Conservation (phyloP, 2,797 vertebrate species). For the Pterois miles region DNA sequence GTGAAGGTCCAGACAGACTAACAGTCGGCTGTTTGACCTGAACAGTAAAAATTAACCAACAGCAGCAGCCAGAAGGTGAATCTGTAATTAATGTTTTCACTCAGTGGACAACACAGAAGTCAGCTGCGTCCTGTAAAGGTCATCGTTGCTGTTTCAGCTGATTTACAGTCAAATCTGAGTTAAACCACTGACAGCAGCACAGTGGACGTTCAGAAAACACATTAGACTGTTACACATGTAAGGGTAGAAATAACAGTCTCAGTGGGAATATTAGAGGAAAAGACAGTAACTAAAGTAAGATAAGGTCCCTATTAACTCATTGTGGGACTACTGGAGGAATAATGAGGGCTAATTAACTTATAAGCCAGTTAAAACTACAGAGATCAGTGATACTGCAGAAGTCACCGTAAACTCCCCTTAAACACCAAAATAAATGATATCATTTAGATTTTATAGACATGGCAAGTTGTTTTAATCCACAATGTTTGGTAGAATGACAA, state of each 20-base stretch:
- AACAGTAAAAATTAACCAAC: constrained; percentile 4
- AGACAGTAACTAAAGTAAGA: neutral
- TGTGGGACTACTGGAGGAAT: neutral
- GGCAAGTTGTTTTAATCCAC: too few relatives aligned
- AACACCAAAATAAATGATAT: neutral
- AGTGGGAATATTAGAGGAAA: neutral
- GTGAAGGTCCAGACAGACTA: neutral
- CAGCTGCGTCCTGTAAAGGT: neutral
- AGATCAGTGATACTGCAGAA: neutral
- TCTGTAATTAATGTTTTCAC: neutral
- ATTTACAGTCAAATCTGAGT: neutral
- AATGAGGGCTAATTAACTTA: neutral
- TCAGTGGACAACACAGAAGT: neutral
- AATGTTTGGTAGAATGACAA: too few relatives aligned
- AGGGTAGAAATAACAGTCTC: too few relatives aligned
- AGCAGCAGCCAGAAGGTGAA: neutral
- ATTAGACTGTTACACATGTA: too few relatives aligned
- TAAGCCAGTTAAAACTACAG: neutral
- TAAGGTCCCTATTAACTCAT: neutral
- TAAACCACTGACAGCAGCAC: neutral
- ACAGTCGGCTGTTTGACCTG: neutral
- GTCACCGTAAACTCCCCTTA: neutral
- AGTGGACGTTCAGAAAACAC: too few relatives aligned
- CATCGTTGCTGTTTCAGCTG: neutral
- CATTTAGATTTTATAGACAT: neutral